A percentile compares a stretch with the other conserved stretches of the same genome.
These are phyloP conservation scores for Eurytoma californica DNA, from an alignment of 2,888 invertebrate genomes.

Conservation along the genomic window DNA sequence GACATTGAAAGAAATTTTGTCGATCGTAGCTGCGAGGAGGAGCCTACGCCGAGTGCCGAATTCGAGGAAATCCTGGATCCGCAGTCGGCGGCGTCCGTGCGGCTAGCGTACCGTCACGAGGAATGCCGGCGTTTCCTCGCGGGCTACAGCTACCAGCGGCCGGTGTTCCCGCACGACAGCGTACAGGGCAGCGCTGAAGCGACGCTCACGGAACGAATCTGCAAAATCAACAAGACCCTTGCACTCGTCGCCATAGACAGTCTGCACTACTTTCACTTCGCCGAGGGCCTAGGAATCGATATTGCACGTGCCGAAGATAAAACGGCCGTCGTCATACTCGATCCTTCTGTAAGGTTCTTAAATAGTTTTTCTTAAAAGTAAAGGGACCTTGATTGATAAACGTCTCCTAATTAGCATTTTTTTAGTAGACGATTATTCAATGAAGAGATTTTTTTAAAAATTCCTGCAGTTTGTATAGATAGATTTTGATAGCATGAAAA, in stretches of 20 bases:
- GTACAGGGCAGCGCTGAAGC: slow-evolving; percentile 45
- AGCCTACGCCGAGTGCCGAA: background rate
- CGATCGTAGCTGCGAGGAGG: background rate
- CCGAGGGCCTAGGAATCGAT: slow-evolving; percentile 85
- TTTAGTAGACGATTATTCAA: no score
- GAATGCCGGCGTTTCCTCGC: slow-evolving; percentile 66
- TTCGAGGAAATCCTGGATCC: slow-evolving; percentile 75
- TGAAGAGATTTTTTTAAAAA: no score
- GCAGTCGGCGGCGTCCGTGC: slow-evolving; percentile 77
- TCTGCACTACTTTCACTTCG: slow-evolving; percentile 83
- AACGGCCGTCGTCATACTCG: slow-evolving; percentile 83
- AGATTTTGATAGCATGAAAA: no score
- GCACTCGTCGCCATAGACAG: slow-evolving; percentile 85
- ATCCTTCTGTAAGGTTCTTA: slow-evolving; percentile 78
- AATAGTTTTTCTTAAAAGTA: background rate
- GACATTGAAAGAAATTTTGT: background rate
- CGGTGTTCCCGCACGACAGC: slow-evolving; percentile 68
- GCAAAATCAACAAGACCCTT: slow-evolving; percentile 78
- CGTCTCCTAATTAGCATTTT: no score
- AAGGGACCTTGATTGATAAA: no score
- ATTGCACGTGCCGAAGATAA: slow-evolving; percentile 78
- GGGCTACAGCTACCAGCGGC: slow-evolving; percentile 69
- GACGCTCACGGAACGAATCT: slow-evolving; percentile 63
- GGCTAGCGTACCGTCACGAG: slow-evolving; percentile 64
- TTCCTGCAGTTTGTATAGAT: no score